Evolutionary conservation across 2,888 invertebrate species (phyloP).

Genomic region (Ormyrus thymus): DNA sequence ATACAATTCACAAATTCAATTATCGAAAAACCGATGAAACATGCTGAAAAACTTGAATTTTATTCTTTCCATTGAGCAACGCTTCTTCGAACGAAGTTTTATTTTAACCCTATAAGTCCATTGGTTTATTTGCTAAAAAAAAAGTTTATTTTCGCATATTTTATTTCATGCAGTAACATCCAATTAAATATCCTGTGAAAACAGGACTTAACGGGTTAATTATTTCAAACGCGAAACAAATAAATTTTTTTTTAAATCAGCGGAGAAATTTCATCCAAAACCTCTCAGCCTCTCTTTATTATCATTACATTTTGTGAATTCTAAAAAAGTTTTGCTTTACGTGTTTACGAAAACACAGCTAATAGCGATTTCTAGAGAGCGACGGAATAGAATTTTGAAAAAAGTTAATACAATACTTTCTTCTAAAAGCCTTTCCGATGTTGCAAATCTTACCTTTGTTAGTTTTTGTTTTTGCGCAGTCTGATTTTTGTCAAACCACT

Average conservation of each 20-base stretch:
- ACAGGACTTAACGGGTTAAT: slow-evolving; percentile 20
- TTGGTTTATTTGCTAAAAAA: neutral
- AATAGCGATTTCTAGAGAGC: slow-evolving; percentile 42
- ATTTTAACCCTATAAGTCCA: slow-evolving; percentile 14
- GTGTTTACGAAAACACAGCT: slow-evolving; percentile 24
- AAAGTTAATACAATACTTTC: neutral
- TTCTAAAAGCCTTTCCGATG: neutral
- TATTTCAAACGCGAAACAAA: slow-evolving; percentile 7
- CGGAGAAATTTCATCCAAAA: slow-evolving; percentile 10
- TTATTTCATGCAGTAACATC: neutral
- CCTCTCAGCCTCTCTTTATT: slow-evolving; percentile 14
- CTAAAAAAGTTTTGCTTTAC: slow-evolving; percentile 20
- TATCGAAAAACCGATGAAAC: neutral
- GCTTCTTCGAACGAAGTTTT: slow-evolving; percentile 18
- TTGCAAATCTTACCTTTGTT: neutral
- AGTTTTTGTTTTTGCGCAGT: slow-evolving; percentile 2
- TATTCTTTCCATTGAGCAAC: slow-evolving; percentile 15
- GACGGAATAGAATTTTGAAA: slow-evolving; percentile 22
- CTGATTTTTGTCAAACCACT: slow-evolving; percentile 10
- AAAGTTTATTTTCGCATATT: neutral
- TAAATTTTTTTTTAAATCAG: slow-evolving; percentile 24
- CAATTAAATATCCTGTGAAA: neutral
- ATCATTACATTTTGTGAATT: slow-evolving; percentile 8
- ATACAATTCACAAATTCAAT: neutral
- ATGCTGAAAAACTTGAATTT: slow-evolving; percentile 48